Percentiles rank a stretch among this genome's conserved stretches.
Conservation (phyloP, 1,140 invertebrate species). For the Procambarus clarkii region DNA sequence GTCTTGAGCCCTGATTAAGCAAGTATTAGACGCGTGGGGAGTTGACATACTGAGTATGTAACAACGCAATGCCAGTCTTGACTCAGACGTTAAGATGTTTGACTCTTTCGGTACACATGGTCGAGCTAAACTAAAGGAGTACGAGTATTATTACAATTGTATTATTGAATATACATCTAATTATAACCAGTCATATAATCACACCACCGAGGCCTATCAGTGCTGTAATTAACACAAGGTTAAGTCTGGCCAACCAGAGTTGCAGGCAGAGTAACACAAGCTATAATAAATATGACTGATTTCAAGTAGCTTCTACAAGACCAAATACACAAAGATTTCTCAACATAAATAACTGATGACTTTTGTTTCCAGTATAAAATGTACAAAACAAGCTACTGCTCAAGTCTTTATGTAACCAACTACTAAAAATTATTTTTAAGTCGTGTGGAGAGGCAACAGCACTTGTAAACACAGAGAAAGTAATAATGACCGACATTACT, state of each 20-base stretch:
- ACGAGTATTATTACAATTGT: not conserved
- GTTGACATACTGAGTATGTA: not conserved
- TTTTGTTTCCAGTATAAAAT: slow-evolving; percentile 23
- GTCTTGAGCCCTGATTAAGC: not conserved
- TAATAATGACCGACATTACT: slow-evolving; percentile 31
- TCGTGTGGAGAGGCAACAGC: slow-evolving; percentile 18
- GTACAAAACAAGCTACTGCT: slow-evolving; percentile 33
- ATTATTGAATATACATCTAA: no score
- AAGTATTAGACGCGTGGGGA: not conserved
- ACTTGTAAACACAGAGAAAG: slow-evolving; percentile 28
- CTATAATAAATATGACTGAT: not conserved
- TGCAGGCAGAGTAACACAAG: not conserved
- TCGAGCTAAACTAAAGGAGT: not conserved
- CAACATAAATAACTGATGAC: not conserved
- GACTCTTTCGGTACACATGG: no score
- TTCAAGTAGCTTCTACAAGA: not conserved
- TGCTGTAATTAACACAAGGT: not conserved
- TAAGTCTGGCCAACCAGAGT: not conserved
- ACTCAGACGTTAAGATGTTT: no score
- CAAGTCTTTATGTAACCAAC: slow-evolving; percentile 40
- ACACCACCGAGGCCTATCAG: not conserved
- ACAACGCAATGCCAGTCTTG: not conserved
- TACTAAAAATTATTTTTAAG: slow-evolving; percentile 30
- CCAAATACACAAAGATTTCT: slow-evolving; percentile 7
- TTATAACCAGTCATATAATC: no score